Evolutionary conservation across 1,140 invertebrate genomes (phyloP).

Genomic region (Drosophila melanogaster): Release_6_plus_ISO1_MT NT_033777.3:12766501-12767000

Average conservation of each 20-base stretch:
- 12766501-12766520: conserved; percentile 80
- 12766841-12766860: neutral
- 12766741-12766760: conserved; percentile 41
- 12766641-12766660: conserved; percentile 58
- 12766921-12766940: too few species aligned
- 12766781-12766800: conserved; percentile 2
- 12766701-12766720: conserved; percentile 56
- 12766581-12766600: neutral
- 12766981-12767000: neutral
- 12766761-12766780: conserved; percentile 23
- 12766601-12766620: neutral
- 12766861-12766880: neutral
- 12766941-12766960: too few species aligned
- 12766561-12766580: conserved; percentile 71
- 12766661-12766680: conserved; percentile 74
- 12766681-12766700: conserved; percentile 40
- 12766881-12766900: neutral
- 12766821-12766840: neutral
- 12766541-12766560: conserved; percentile 79
- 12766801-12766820: conserved; percentile 19
- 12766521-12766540: conserved; percentile 69
- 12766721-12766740: conserved; percentile 52
- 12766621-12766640: conserved; percentile 9
- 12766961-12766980: neutral
- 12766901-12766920: neutral